Evolutionary conservation across 1,140 invertebrate species (phyloP), one percentile per base, ranked within the genome.

Genomic region (Drepana arcuata): DNA sequence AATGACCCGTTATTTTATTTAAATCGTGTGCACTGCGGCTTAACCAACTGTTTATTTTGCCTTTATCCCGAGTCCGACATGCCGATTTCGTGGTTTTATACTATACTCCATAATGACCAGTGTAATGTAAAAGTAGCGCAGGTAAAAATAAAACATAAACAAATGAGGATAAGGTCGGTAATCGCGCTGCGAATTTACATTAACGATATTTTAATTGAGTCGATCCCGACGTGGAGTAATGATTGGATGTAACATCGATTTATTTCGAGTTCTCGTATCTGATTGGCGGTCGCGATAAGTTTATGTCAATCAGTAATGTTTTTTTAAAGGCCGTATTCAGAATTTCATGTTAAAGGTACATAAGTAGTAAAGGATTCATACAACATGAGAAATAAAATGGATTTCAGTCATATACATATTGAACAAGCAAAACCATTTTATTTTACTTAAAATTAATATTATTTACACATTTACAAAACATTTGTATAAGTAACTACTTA

Each of bases 201-300:
- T 82, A 79, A 82, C 77, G 77, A 82, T 82, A 82, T 82, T 82
- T 82, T 82, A 82, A 82, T 82, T 79, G 77, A 82, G 72, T 79
- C 64, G 71, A 77, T 66, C 73, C 69, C 74, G 78, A 82, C 78
- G 63, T 78, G 44, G 71, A 82, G 59, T 82, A 82, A 82, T 82
- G 78, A 78, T 82, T 82, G 78, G 78, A 82, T 65, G 78, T 74
- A 73, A 74, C 78, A 74, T 72, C 72, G 73, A 82, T 82, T 82
- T 79, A 82, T 82, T 79, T 81, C 54, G 69, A 79, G 62, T 79
- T 82, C 78, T 77, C 69, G 66, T 77, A 75, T 74, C 58, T 82
- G 78, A 82, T 82, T 82, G 78, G 78, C 69, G 78, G 68, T 66
- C 47, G 62, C 60, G 78, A 82, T 82, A 82, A 79, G 65, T 78